phyloP scores from a whole-genome alignment of 64 coral and sea anemone species.

The Montipora capricornis region DNA sequence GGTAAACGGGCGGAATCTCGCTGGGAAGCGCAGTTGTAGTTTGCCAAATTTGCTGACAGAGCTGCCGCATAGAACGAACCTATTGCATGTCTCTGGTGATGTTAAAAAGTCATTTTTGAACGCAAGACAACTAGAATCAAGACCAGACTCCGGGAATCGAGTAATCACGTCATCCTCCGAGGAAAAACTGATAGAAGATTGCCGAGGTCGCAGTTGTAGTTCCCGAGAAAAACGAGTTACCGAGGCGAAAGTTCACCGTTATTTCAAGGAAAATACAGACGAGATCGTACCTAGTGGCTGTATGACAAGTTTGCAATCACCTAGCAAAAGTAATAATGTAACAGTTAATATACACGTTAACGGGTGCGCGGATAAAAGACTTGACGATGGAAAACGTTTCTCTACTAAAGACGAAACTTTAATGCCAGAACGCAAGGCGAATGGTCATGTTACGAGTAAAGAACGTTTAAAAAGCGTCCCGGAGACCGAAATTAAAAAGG shows the following conservation, averaged over 20 bases:
- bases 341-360: background rate
- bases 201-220: background rate
- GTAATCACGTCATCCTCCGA: background rate
- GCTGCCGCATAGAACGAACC: background rate
- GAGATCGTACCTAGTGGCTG: background rate
- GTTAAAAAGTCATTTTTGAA: background rate
- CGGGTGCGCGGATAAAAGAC: background rate
- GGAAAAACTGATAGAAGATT: background rate
- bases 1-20: background rate
- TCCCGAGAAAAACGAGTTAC: background rate
- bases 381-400: background rate
- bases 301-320: background rate
- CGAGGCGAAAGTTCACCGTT: background rate
- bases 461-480: background rate
- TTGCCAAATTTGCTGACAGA: conserved; percentile 37
- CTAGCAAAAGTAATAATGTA: background rate
- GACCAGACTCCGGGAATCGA: background rate
- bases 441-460: background rate
- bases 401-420: background rate
- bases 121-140: background rate
- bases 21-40: conserved; percentile 26
- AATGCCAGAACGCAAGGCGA: background rate
- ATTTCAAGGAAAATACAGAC: background rate
- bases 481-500: background rate
- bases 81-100: background rate